Percentiles rank a stretch among this genome's conserved stretches.
Evolutionary conservation across 1,140 invertebrate genomes (phyloP).

Genomic region (Diachasma alloeum): DNA sequence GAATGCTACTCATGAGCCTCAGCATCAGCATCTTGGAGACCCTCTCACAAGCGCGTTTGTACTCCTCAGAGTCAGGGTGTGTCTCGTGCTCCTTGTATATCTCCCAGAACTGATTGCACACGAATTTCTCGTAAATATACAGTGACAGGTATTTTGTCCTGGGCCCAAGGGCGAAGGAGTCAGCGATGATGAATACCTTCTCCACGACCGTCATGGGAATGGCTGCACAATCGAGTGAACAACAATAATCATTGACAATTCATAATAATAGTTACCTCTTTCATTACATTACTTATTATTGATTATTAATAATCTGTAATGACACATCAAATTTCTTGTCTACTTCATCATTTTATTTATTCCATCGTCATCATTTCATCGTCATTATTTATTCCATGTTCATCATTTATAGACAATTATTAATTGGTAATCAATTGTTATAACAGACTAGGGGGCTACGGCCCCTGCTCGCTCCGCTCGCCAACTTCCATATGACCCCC

Average conservation of each 20-base stretch:
- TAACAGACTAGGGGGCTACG: no score
- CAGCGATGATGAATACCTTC: constrained; percentile 44
- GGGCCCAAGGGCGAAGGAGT: constrained; percentile 39
- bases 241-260: background rate
- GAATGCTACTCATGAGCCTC: constrained; percentile 50
- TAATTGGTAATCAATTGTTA: no score
- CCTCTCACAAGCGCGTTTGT: constrained; percentile 29
- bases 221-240: constrained; percentile 30
- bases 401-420: no score
- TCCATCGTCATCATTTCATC: no score
- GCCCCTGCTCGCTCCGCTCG: no score
- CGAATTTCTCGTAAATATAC: constrained; percentile 53
- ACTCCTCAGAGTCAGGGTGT: constrained; percentile 2
- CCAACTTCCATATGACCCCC: no score
- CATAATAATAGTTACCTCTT: no score
- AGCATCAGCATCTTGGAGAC: constrained; percentile 35
- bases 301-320: no score
- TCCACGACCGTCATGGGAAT: constrained; percentile 40
- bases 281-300: no score
- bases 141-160: constrained; percentile 52
- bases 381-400: no score
- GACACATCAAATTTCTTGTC: no score
- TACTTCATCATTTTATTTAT: no score
- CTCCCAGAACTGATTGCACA: constrained; percentile 47
- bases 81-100: constrained; percentile 28